phyloP scores from a whole-genome alignment of 2,888 invertebrate species.

The Tricholauxania praeusta region DNA sequence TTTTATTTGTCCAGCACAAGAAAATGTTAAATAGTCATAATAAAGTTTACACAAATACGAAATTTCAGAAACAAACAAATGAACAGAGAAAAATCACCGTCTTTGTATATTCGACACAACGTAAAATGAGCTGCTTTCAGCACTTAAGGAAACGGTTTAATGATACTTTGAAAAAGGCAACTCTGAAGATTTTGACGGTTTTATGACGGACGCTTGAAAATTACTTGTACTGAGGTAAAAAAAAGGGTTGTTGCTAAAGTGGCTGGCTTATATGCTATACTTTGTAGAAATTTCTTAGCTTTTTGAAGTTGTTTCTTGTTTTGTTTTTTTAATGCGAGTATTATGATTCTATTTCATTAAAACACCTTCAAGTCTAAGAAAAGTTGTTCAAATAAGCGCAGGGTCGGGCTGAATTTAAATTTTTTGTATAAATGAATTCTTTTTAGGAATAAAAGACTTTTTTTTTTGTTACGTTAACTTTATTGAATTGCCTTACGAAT shows the following conservation, averaged over 20 bases:
- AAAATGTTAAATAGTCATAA: slow-evolving; percentile 37
- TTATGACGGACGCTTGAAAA: slow-evolving; percentile 23
- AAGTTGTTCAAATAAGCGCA: no score
- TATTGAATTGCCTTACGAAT: no score
- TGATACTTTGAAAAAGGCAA: slow-evolving; percentile 55
- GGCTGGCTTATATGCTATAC: background rate
- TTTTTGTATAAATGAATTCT: no score
- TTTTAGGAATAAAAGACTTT: no score
- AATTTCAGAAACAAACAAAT: background rate
- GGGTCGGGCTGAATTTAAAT: no score
- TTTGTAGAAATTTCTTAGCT: background rate
- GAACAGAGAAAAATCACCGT: background rate
- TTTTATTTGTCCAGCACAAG: slow-evolving; percentile 29
- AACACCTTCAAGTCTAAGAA: slow-evolving; percentile 1
- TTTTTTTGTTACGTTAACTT: no score
- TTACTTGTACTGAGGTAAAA: background rate
- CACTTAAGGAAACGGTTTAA: slow-evolving; percentile 54
- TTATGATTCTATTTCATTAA: slow-evolving; percentile 17
- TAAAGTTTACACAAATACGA: slow-evolving; percentile 17
- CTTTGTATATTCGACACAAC: slow-evolving; percentile 15
- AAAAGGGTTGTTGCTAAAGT: slow-evolving; percentile 30
- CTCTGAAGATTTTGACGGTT: slow-evolving; percentile 29
- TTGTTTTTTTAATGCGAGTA: background rate
- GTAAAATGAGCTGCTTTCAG: slow-evolving; percentile 49
- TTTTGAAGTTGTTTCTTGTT: slow-evolving; percentile 27